Evolutionary conservation across 2,113 vertebrate species (phyloP).

Genomic region (Hypocryptadius cinnamomeus): DNA sequence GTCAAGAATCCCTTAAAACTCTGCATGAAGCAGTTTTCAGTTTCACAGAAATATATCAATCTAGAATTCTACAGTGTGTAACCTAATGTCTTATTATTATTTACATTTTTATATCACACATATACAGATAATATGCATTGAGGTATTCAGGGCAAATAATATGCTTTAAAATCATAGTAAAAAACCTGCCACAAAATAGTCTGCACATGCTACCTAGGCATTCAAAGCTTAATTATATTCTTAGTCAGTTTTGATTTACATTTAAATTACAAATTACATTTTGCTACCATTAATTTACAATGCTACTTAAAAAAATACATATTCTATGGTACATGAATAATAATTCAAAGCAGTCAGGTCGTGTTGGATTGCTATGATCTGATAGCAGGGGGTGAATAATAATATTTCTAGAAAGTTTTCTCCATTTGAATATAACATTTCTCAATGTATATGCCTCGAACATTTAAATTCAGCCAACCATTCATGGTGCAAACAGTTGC

Average conservation of each 20-base stretch:
- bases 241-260: conserved; percentile 48
- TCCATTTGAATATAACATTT: background rate
- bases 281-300: conserved; percentile 42
- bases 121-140: background rate
- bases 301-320: conserved; percentile 50
- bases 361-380: conserved; percentile 1
- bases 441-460: background rate
- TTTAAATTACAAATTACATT: conserved; percentile 51
- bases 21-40: background rate
- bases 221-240: conserved; percentile 37
- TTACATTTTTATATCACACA: background rate
- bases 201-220: background rate
- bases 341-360: conserved; percentile 7
- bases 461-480: background rate
- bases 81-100: background rate
- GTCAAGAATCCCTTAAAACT: background rate
- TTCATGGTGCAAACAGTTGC: background rate
- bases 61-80: background rate
- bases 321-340: conserved; percentile 39
- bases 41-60: background rate
- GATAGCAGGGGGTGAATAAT: conserved; percentile 7
- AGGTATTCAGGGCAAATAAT: background rate
- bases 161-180: background rate
- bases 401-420: conserved; percentile 22
- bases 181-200: background rate